phyloP scores from a whole-genome alignment of 2,888 invertebrate genomes.

The Aphodius sticticus region DNA sequence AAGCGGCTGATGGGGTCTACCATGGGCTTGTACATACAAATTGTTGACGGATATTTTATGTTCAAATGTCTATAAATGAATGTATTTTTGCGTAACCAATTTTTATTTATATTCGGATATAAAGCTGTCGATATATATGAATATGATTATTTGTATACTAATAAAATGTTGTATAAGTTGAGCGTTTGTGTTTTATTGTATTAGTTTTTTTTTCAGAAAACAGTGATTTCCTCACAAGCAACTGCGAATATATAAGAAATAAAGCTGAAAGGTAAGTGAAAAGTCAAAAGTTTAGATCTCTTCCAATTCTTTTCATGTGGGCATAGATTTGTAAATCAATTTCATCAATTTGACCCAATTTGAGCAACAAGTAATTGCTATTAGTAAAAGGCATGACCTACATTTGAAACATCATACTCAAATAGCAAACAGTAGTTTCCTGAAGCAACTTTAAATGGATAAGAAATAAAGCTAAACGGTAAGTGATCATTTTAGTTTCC shows the following conservation, averaged over 20 bases:
- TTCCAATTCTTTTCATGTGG: too few relatives aligned
- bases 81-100: conserved; percentile 39
- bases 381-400: too few relatives aligned
- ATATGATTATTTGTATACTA: conserved; percentile 40
- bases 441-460: neutral
- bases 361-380: too few relatives aligned
- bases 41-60: conserved; percentile 41
- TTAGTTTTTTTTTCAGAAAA: neutral
- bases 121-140: conserved; percentile 33
- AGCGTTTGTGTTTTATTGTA: conserved; percentile 33
- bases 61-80: conserved; percentile 33
- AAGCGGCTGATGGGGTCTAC: conserved; percentile 22
- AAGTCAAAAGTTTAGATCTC: too few relatives aligned
- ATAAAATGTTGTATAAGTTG: conserved; percentile 41
- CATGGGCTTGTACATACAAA: conserved; percentile 40
- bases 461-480: conserved; percentile 18
- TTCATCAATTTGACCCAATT: too few relatives aligned
- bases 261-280: conserved; percentile 7
- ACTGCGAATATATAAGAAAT: neutral
- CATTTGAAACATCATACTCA: too few relatives aligned
- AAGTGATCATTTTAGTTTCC: neutral
- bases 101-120: conserved; percentile 39
- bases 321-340: too few relatives aligned
- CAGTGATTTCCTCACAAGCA: neutral
- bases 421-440: neutral